Base-by-base conservation (phyloP, 2,888 invertebrate genomes). In the Imbricaverruca yamaguchii region DNA sequence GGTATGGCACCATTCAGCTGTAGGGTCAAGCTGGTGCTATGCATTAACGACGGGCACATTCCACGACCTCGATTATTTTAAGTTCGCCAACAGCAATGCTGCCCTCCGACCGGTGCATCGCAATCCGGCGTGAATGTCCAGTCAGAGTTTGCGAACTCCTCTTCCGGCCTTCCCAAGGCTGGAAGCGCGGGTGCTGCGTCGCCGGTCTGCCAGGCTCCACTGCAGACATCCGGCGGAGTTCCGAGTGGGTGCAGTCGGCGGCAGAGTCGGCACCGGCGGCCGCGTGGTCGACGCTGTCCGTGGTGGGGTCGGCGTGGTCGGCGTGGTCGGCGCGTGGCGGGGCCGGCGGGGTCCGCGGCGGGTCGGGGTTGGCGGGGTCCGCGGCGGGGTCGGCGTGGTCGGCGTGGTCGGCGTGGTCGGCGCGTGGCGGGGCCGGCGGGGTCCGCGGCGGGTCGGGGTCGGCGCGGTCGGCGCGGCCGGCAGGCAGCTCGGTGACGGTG, bases 401-500 rank as follows among this genome's bases (percentile, higher is more conserved):
- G 87, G 1, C 85, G n/a, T n/a, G n/a, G n/a, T n/a, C n/a, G 84
- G 80, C 85, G 86, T 83, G 87, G 88, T 10, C 85, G 84, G 81
- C 83, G 87, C 25, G 82, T 82, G 0, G 18, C 15, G n/a, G 4
- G 18, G 25, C 53, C 18, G 11, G 61, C n/a, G n/a, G 18, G 21
- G 15, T 10, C 63, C 79, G 78, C 18, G 23, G 8, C 81, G 82
- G 39, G 39, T 39, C 39, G 39, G 39, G 39, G 39, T 39, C 39
- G 39, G 39, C 39, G 39, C 80, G 69, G 82, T n/a, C 82, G 79
- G 59, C 23, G 80, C 86, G 87, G 82, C 84, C 85, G 25, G 84
- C 23, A 77, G 84, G 8, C 84, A 87, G 21, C 84, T 84, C 56
- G 87, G 87, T 82, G 86, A 87, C 82, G 87, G 87, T 83, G 85